A percentile compares a stretch with the other conserved stretches of the same genome.
Evolutionary conservation across 1,140 invertebrate species (phyloP).

Genomic region (Lucilia cuprina): DNA sequence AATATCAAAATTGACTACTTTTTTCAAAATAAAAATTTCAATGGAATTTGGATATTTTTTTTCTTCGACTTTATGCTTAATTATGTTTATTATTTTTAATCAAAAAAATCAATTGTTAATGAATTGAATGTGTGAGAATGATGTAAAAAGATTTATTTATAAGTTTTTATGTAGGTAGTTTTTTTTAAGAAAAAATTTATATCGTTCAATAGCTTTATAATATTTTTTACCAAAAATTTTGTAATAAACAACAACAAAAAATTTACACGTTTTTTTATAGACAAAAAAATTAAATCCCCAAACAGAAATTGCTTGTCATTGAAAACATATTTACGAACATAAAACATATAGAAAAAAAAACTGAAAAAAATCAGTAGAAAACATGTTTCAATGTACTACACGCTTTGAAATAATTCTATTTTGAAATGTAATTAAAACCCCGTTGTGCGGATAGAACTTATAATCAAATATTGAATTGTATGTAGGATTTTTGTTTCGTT

Average conservation of each 20-base stretch:
- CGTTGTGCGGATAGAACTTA: background rate
- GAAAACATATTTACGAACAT: background rate
- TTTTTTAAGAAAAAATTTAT: background rate
- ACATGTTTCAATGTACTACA: background rate
- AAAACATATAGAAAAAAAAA: too few species aligned
- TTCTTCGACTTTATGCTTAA: background rate
- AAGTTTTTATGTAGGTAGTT: background rate
- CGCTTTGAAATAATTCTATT: background rate
- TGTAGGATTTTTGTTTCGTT: background rate
- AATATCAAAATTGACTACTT: too few species aligned
- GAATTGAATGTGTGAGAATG: background rate
- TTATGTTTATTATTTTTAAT: conserved; percentile 8
- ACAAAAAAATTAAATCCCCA: too few species aligned
- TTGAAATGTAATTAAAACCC: conserved; percentile 16
- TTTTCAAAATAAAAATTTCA: too few species aligned
- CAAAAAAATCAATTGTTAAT: background rate
- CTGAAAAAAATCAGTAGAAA: background rate
- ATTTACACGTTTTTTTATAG: background rate
- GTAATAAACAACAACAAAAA: background rate
- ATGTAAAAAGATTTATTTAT: conserved; percentile 5
- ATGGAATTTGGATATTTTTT: too few species aligned
- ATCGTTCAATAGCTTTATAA: background rate
- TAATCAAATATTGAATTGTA: background rate
- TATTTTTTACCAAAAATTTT: background rate
- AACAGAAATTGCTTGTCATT: conserved; percentile 26